Conservation (phyloP, 2,888 invertebrate species). For the Euzetes globulus region DNA sequence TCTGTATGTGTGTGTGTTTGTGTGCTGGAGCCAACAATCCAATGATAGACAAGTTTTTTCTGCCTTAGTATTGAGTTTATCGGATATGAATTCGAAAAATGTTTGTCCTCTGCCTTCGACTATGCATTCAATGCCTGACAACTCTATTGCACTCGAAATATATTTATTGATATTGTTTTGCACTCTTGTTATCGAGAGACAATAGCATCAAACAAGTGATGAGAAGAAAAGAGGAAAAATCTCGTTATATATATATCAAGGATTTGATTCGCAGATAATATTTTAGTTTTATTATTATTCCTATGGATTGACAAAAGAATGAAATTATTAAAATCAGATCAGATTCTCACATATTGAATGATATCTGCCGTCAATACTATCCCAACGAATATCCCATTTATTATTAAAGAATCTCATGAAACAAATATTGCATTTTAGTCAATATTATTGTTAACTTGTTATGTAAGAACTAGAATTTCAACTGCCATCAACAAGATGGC, state of each 20-base stretch:
- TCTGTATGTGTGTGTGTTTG: no score
- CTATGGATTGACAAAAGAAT: neutral
- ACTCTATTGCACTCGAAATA: neutral
- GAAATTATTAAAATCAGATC: no score
- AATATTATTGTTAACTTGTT: no score
- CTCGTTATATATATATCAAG: neutral
- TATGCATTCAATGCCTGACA: neutral
- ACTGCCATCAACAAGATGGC: no score
- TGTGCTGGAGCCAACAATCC: neutral
- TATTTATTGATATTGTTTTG: neutral
- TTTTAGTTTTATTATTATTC: neutral
- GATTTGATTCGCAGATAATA: neutral
- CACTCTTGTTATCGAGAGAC: neutral
- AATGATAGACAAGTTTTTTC: neutral
- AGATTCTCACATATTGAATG: no score
- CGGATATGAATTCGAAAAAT: neutral
- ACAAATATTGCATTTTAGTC: no score
- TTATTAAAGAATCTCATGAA: no score
- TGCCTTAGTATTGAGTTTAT: neutral
- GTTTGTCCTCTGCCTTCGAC: neutral
- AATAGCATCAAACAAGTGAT: neutral
- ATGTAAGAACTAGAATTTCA: no score
- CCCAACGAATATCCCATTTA: no score
- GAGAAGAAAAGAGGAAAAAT: neutral
- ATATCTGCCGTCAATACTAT: no score